phyloP scores from a whole-genome alignment of 2,113 vertebrate genomes.

The Neolamprologus tretocephalus region DNA sequence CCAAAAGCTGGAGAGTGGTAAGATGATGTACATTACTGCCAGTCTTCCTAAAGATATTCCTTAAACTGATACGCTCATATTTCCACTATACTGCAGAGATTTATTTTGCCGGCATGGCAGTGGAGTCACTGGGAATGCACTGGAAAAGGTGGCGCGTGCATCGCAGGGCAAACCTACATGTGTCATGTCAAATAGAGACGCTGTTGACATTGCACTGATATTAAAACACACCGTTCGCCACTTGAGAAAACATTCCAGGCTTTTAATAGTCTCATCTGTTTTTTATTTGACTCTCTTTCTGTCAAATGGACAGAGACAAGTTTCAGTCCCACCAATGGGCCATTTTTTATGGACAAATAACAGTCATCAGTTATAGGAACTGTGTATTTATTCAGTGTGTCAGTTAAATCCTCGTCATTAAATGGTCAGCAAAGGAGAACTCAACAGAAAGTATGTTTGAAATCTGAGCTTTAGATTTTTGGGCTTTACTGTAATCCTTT shows the following conservation, averaged over 20 bases:
- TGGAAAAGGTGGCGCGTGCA: not conserved
- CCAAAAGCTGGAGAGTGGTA: constrained; percentile 73
- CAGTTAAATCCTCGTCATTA: constrained; percentile 22
- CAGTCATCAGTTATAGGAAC: constrained; percentile 11
- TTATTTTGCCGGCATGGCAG: not conserved
- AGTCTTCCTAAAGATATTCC: not conserved
- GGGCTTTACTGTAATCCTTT: not conserved
- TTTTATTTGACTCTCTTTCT: constrained; percentile 21
- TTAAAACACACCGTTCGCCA: constrained; percentile 2
- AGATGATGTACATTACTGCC: not conserved
- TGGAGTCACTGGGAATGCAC: not conserved
- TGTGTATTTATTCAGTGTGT: constrained; percentile 14
- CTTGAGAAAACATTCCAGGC: constrained; percentile 36
- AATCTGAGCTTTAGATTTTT: not conserved
- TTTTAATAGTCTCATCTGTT: constrained; percentile 45
- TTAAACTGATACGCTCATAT: not conserved
- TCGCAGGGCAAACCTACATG: not conserved
- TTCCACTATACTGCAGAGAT: not conserved
- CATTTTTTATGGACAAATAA: constrained; percentile 37
- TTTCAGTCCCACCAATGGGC: constrained; percentile 2
- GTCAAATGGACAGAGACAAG: not conserved
- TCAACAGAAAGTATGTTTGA: not conserved
- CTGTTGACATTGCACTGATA: not conserved
- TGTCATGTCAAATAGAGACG: constrained; percentile 17
- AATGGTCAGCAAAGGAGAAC: not conserved